Evolutionary conservation across 1,140 invertebrate species (phyloP).

Genomic region (Ceratina calcarata): DNA sequence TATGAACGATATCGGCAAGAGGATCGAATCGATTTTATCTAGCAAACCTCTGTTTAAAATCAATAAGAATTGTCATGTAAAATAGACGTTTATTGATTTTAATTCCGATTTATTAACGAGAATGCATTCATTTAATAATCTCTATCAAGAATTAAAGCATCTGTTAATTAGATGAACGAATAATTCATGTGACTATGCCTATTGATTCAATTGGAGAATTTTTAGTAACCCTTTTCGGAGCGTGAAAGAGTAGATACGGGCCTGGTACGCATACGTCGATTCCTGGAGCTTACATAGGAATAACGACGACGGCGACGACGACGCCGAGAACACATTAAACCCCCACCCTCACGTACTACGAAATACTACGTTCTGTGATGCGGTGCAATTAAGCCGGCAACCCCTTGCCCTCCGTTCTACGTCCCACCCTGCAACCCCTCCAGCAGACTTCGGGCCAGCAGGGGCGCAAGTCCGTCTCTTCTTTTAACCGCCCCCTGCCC

Average conservation of each 20-base stretch:
- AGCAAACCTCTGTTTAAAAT: too few species aligned
- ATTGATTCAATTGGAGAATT: too few species aligned
- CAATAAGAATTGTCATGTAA: too few species aligned
- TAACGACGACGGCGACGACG: conserved; percentile 10
- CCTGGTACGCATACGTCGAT: conserved; percentile 56
- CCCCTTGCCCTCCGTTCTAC: conserved; percentile 24
- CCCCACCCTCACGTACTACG: conserved; percentile 64
- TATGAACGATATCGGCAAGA: too few species aligned
- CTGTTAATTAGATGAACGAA: background rate
- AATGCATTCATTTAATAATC: background rate
- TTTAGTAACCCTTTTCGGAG: background rate
- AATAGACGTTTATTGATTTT: too few species aligned
- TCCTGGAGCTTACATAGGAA: conserved; percentile 53
- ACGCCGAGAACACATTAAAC: conserved; percentile 47
- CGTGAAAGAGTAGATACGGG: conserved; percentile 7
- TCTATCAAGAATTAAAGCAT: background rate
- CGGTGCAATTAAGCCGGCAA: conserved; percentile 60
- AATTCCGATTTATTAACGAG: background rate
- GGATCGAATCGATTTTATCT: too few species aligned
- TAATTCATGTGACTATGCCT: too few species aligned
- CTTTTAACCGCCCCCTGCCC: conserved; percentile 52
- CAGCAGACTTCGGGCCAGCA: conserved; percentile 48
- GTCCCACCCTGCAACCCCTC: conserved; percentile 30
- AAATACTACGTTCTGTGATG: conserved; percentile 69
- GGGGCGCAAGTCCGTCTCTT: conserved; percentile 65